Conservation (phyloP, 2,797 vertebrate species). For the Characodon lateralis region DNA sequence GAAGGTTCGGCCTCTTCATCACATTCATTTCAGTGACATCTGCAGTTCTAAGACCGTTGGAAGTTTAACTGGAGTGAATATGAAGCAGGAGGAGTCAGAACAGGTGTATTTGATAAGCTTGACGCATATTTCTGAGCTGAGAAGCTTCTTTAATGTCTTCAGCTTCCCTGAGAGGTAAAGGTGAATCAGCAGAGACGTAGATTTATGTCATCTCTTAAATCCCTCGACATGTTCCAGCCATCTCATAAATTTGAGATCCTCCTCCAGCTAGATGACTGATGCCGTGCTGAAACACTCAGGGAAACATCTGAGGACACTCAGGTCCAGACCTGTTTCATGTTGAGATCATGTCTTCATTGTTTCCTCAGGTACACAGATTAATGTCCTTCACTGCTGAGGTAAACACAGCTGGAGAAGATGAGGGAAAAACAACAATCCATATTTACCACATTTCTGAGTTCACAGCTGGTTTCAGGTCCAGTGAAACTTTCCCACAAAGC, state of each 20-base stretch:
- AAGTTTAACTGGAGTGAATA: neutral
- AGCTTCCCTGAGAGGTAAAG: neutral
- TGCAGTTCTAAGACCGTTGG: neutral
- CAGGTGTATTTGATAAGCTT: neutral
- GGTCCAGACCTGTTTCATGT: conserved; percentile 15
- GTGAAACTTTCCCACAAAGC: no score
- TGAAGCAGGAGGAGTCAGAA: no score
- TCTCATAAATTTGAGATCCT: conserved; percentile 36
- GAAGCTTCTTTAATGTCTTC: no score
- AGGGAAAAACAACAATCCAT: neutral
- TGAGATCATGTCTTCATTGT: neutral
- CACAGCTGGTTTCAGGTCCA: no score
- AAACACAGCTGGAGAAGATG: no score
- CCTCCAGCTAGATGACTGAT: conserved; percentile 34
- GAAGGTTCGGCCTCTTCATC: conserved; percentile 1
- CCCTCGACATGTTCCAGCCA: conserved; percentile 3
- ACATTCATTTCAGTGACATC: neutral
- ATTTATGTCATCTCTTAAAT: conserved; percentile 2
- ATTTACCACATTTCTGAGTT: neutral
- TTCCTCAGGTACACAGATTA: neutral
- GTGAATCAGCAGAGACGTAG: neutral
- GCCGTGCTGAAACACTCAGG: conserved; percentile 22
- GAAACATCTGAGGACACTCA: neutral
- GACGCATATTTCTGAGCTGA: neutral
- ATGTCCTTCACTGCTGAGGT: neutral